Evolutionary conservation across 1,140 invertebrate genomes (phyloP).

Genomic region (Apis laboriosa): DNA sequence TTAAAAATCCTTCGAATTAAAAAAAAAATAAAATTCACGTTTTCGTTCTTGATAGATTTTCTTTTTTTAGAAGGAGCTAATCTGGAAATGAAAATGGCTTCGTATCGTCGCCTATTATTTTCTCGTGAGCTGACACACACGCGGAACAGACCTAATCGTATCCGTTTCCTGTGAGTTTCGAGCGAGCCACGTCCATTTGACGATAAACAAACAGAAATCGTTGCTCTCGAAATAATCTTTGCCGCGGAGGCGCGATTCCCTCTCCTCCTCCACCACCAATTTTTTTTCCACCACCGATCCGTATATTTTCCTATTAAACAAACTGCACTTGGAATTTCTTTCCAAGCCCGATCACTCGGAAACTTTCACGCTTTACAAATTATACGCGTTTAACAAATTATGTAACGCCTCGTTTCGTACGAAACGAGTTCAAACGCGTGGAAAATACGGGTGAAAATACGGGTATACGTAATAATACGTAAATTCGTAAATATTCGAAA

Average conservation of each 20-base stretch:
- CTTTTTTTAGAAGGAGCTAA: background rate
- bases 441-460: background rate
- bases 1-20: background rate
- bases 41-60: background rate
- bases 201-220: constrained; percentile 50
- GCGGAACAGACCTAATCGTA: constrained; percentile 16
- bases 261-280: background rate
- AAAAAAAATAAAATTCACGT: background rate
- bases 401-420: background rate
- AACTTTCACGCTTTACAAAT: background rate
- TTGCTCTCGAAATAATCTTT: constrained; percentile 35
- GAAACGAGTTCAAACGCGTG: background rate
- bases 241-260: background rate
- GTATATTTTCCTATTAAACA: constrained; percentile 17
- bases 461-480: background rate
- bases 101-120: constrained; percentile 30
- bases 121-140: background rate
- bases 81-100: constrained; percentile 24
- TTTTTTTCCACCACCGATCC: background rate
- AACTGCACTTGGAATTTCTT: background rate
- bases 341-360: background rate
- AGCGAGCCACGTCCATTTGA: constrained; percentile 29
- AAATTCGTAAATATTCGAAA: background rate
- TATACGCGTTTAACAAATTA: constrained; percentile 2
- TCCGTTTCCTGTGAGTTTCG: constrained; percentile 41